Evolutionary conservation across 2,888 invertebrate genomes (phyloP).

Genomic region (Priocnemis perturbator): DNA sequence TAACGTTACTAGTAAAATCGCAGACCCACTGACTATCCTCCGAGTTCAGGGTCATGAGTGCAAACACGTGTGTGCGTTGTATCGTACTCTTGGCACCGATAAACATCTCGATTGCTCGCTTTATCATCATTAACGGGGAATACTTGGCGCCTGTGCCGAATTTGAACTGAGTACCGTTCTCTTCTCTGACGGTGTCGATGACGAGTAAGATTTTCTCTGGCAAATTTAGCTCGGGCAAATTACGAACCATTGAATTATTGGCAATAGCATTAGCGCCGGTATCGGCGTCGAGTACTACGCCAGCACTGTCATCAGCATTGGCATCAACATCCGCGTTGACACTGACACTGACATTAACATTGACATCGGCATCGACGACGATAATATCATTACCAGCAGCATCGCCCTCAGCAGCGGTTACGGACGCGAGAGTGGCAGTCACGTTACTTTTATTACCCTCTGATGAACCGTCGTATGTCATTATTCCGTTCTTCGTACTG

Average conservation of each 20-base stretch:
- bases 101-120: slow-evolving; percentile 80
- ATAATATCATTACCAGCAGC: too few relatives aligned
- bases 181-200: slow-evolving; percentile 80
- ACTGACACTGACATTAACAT: too few relatives aligned
- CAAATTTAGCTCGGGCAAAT: slow-evolving; percentile 72
- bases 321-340: too few relatives aligned
- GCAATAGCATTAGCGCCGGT: slow-evolving; percentile 14
- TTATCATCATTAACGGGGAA: slow-evolving; percentile 80
- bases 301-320: too few relatives aligned
- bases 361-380: too few relatives aligned
- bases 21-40: slow-evolving; percentile 77
- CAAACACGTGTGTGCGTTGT: slow-evolving; percentile 80
- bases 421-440: too few relatives aligned
- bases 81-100: slow-evolving; percentile 80
- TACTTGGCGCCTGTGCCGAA: slow-evolving; percentile 78
- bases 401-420: too few relatives aligned
- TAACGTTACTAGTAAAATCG: slow-evolving; percentile 81
- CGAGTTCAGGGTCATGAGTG: slow-evolving; percentile 79
- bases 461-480: neutral
- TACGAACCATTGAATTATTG: slow-evolving; percentile 27
- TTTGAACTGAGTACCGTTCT: slow-evolving; percentile 77
- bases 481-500: slow-evolving; percentile 24
- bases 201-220: slow-evolving; percentile 81
- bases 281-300: neutral
- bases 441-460: slow-evolving; percentile 14